Percentiles rank a stretch among this genome's conserved stretches.
Evolutionary conservation across 1,140 invertebrate species (phyloP).

Genomic region (Nephila pilipes): DNA sequence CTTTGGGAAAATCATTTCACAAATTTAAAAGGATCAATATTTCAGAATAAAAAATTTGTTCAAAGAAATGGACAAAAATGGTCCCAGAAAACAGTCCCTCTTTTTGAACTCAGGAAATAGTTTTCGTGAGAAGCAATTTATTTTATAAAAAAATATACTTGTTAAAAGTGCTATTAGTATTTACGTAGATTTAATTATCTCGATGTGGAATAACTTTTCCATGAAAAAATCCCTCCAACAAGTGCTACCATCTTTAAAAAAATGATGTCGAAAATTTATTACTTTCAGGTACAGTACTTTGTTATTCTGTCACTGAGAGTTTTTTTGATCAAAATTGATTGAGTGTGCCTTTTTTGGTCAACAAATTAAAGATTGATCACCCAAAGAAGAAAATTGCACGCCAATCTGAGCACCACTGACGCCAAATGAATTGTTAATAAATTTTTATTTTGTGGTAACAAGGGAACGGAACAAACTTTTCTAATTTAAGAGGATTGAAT

Average conservation of each 20-base stretch:
- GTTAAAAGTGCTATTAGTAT: neutral
- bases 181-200: conserved; percentile 14
- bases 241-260: neutral
- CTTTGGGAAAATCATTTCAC: no score
- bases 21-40: no score
- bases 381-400: neutral
- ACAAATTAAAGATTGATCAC: conserved; percentile 50
- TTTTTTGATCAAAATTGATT: neutral
- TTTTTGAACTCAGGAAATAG: no score
- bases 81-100: no score
- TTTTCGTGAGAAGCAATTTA: no score
- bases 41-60: neutral
- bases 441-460: conserved; percentile 16
- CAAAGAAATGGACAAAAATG: neutral
- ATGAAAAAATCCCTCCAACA: neutral
- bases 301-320: neutral
- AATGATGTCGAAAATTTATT: neutral
- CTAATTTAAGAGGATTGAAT: conserved; percentile 44
- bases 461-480: conserved; percentile 22
- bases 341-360: neutral
- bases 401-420: neutral
- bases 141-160: neutral
- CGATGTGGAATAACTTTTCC: neutral
- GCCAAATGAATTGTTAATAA: conserved; percentile 4
- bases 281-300: neutral